Evolutionary conservation across 2,113 vertebrate species (phyloP), one percentile per base, ranked within the genome.

Genomic region (Onychostruthus taczanowskii): DNA sequence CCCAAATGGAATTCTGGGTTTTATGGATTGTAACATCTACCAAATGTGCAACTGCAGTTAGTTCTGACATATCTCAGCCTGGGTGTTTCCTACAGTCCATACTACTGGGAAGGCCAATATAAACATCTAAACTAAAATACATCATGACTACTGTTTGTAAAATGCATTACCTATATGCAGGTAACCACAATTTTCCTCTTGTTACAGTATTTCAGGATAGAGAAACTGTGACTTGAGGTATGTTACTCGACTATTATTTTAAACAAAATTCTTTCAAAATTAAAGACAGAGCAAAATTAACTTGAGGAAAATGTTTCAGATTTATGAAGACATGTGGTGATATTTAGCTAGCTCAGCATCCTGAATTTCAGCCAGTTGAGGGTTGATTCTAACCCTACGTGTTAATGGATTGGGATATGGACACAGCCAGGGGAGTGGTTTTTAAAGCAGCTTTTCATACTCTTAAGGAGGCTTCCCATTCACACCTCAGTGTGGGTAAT

Each of bases 401-500:
- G 27, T 72, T 58, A 74, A 22, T 75, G 64, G 70, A 75, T 1
- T 44, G n/a, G 52, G 67, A 83, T 83, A 50, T 7, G 59, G 79
- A 61, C 49, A 39, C 82, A 91, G 82, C 81, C 16, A 23, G 43
- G 35, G 47, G 26, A 44, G 24, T 52, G 73, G 26, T 58, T 94
- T 94, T 90, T 81, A 90, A 94, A 89, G 74, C 76, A 85, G 53
- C 53, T 80, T 87, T 90, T 87, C 31, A 11, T 87, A 69, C 49
- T 69, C n/a, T 39, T 62, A 58, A 84, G 80, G 83, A 92, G 86
- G 85, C 49, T 93, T 85, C 67, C 91, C 84, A 87, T 94, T 96
- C 69, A 58, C 86, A 92, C 86, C 41, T 94, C 41, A 10, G 35
- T 87, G 86, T 79, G 49, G 84, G 86, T 92, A 93, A 84, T 92